Evolutionary conservation across 2,888 invertebrate genomes (phyloP).

Genomic region (Diplazon laetatorius): DNA sequence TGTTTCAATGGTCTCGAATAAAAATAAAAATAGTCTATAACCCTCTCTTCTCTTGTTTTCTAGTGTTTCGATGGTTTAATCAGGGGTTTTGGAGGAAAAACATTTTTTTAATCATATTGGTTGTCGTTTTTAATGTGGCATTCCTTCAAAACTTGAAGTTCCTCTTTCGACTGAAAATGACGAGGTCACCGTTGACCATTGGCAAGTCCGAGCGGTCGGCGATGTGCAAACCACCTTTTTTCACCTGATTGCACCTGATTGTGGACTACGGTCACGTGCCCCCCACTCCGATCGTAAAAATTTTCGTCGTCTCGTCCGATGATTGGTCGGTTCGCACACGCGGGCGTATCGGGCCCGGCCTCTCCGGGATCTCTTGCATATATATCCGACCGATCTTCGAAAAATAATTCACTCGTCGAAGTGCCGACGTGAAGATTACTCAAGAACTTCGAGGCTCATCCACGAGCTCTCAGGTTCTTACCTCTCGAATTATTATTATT

Average conservation of each 20-base stretch:
- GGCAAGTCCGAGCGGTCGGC: neutral
- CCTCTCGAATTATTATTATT: neutral
- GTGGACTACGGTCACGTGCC: neutral
- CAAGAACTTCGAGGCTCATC: slow-evolving; percentile 25
- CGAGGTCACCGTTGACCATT: too few relatives aligned
- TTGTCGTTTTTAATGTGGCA: too few relatives aligned
- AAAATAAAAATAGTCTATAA: too few relatives aligned
- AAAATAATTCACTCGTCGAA: slow-evolving; percentile 46
- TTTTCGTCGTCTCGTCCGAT: slow-evolving; percentile 19
- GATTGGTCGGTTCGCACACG: slow-evolving; percentile 42
- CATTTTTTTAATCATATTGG: too few relatives aligned
- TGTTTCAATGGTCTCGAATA: too few relatives aligned
- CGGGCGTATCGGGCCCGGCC: slow-evolving; percentile 4
- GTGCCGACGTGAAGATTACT: slow-evolving; percentile 24
- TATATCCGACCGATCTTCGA: slow-evolving; percentile 40
- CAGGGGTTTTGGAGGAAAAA: too few relatives aligned
- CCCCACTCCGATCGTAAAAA: slow-evolving; percentile 20
- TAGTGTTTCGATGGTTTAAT: too few relatives aligned
- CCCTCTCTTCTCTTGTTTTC: too few relatives aligned
- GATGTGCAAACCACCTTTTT: neutral
- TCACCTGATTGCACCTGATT: neutral
- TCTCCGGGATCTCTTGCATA: neutral
- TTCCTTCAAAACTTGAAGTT: neutral
- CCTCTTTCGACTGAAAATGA: too few relatives aligned
- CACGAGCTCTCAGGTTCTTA: neutral